Percentiles rank a stretch among this genome's conserved stretches.
Evolutionary conservation across 2,797 vertebrate species (phyloP).

Genomic region (Artibeus jamaicensis): DNA sequence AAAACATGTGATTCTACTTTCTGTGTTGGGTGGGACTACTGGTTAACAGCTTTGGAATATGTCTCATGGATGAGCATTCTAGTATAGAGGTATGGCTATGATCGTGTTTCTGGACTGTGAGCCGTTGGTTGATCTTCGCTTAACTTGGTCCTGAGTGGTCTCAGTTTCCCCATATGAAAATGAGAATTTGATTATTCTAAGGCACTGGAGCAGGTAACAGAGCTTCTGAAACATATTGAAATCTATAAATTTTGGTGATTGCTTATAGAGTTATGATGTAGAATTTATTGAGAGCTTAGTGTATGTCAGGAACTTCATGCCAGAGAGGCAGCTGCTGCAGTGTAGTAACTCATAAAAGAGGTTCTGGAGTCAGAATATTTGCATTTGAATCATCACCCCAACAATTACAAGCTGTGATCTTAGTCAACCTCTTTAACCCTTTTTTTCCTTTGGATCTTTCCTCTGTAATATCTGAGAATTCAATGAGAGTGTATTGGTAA

Average conservation of each 20-base stretch:
- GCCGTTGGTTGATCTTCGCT: background rate
- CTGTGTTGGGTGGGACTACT: rapidly evolving
- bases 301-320: background rate
- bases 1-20: background rate
- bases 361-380: background rate
- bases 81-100: background rate
- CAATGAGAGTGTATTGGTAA: background rate
- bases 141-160: background rate
- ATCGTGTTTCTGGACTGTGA: background rate
- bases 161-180: background rate
- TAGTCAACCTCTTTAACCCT: background rate
- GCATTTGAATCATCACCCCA: background rate
- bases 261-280: too few species aligned
- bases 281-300: background rate
- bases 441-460: background rate
- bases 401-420: background rate
- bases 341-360: background rate
- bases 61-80: background rate
- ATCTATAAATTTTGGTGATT: background rate
- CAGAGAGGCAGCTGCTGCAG: background rate
- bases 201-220: background rate
- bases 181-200: background rate
- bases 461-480: background rate
- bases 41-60: background rate
- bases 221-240: background rate